These are phyloP conservation scores for Phytoseiulus persimilis DNA, from an alignment of 2,888 invertebrate genomes.

Conservation along the genomic window DNA sequence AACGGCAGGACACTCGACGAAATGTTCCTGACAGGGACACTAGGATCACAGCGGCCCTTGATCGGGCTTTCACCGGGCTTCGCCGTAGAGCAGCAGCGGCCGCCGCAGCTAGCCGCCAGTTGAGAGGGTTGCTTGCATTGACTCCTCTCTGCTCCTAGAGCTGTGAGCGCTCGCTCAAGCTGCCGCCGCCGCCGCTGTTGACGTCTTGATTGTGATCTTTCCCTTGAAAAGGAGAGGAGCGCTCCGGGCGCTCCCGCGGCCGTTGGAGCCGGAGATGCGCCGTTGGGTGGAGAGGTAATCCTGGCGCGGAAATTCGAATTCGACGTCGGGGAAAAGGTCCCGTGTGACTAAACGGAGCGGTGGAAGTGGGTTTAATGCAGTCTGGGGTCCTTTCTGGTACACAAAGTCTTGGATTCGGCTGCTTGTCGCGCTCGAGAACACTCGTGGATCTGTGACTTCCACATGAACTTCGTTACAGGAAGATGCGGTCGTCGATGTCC, in stretches of 20 bases:
- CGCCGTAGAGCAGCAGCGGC: conserved; percentile 5
- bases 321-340: too few relatives aligned
- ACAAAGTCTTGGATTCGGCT: too few relatives aligned
- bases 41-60: background rate
- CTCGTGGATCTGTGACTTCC: too few relatives aligned
- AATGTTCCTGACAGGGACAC: background rate
- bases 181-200: background rate
- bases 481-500: too few relatives aligned
- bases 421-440: too few relatives aligned
- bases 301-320: background rate
- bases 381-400: too few relatives aligned
- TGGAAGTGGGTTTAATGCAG: too few relatives aligned
- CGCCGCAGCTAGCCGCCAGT: conserved; percentile 5
- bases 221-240: background rate
- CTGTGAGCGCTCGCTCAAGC: background rate
- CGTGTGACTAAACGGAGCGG: too few relatives aligned
- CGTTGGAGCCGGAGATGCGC: background rate
- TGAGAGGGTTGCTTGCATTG: background rate
- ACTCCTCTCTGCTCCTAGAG: conserved; percentile 5
- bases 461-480: too few relatives aligned
- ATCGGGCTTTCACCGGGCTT: conserved; percentile 5
- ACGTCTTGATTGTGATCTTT: background rate
- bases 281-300: background rate
- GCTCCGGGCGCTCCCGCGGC: background rate
- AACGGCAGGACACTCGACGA: background rate